A percentile compares a stretch with the other conserved stretches of the same genome.
Evolutionary conservation across 2,113 vertebrate species (phyloP).

Genomic region (Pachycephala philippinensis): DNA sequence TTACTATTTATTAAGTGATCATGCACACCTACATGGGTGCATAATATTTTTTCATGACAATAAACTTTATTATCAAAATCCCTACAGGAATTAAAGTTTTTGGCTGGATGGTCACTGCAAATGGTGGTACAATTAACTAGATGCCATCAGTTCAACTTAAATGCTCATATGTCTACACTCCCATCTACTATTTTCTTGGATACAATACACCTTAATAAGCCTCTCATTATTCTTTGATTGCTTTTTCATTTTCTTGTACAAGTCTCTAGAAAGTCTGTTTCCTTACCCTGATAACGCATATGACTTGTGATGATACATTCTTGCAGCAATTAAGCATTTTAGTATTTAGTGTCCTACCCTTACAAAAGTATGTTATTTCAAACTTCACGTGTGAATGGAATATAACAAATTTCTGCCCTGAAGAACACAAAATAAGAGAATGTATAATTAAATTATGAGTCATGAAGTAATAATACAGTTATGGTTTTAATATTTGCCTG

Average conservation of each 20-base stretch:
- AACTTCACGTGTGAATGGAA: background rate
- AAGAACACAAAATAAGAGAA: background rate
- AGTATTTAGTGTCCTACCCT: background rate
- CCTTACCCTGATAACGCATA: background rate
- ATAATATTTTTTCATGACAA: background rate
- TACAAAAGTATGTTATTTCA: background rate
- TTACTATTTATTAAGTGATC: background rate
- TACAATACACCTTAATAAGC: background rate
- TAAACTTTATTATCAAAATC: background rate
- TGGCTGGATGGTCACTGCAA: background rate
- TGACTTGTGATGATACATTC: background rate
- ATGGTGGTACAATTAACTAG: background rate
- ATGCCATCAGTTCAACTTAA: background rate
- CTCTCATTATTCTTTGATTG: background rate
- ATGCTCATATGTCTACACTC: background rate
- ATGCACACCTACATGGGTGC: background rate
- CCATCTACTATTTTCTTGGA: background rate
- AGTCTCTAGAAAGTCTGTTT: background rate
- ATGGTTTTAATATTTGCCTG: background rate
- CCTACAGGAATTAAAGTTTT: background rate
- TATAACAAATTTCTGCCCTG: background rate
- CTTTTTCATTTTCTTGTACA: background rate
- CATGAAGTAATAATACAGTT: background rate
- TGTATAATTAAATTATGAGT: accelerated
- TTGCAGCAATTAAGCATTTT: background rate